Evolutionary conservation across 2,797 vertebrate genomes (phyloP), one percentile per base, ranked within the genome.

Genomic region (Sebastes itinus): DNA sequence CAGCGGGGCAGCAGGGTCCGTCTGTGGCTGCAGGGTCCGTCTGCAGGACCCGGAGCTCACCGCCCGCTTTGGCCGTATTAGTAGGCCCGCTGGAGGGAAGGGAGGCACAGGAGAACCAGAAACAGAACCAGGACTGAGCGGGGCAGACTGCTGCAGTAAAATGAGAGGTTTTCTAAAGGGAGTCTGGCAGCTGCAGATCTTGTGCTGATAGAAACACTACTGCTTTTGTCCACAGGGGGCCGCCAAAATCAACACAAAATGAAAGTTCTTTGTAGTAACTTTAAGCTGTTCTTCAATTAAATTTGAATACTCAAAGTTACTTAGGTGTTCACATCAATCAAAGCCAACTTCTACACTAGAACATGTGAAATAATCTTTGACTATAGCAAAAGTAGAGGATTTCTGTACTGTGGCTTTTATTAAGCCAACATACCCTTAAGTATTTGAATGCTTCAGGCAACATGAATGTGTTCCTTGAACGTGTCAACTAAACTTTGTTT

Each of bases 1-100:
- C 16, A 46, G 42, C 42, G 16, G 42, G 42, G 42, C 42, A 42
- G 38, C 38, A 42, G 14, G 38, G 38, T 42, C 38, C 5, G 38
- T 42, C 38, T 38, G 13, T 0, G 38, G 38, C 38, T 14, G 38
- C 38, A 38, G 38, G 13, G 35, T 38, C 38, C 0, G 13, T 42
- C 38, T 42, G 38, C 38, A 42, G 38, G 38, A 42, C 38, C 38
- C 6, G 16, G 42, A 18, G 42, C 42, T 46, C 42, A 46, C 42
- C 6, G 7, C 42, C 42, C 0, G 0, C 0, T 18, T 49, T 7
- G 42, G 42, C 42, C 42, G 16, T 49, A 49, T 46, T 46, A 18
- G 14, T 46, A 0, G 6, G 14, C 6, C 42, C 42, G 3, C 16
- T 46, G 42, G 20, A 52, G 20, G 49, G 49, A 52, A 52, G 49